These are phyloP conservation scores for Garra rufa DNA, from an alignment of 2,113 vertebrate genomes.

Conservation along the genomic window DNA sequence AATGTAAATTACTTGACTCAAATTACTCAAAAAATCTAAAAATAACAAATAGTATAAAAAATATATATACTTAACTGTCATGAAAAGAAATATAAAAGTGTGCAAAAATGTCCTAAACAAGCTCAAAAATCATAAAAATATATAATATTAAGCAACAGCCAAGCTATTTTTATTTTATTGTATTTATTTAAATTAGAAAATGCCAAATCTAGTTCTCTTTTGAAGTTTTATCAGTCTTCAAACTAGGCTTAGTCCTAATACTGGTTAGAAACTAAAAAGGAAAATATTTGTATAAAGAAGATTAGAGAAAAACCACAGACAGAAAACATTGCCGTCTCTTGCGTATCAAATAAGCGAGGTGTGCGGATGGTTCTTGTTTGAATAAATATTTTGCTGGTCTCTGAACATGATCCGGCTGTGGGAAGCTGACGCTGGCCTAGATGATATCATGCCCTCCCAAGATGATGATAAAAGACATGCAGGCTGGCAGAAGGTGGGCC, in stretches of 20 bases:
- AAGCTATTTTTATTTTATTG: too few species aligned
- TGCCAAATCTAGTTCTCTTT: background rate
- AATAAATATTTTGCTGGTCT: slow-evolving; percentile 13
- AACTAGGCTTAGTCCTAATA: background rate
- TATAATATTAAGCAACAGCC: too few species aligned
- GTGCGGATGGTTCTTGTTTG: background rate
- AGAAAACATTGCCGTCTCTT: background rate
- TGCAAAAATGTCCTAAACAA: too few species aligned
- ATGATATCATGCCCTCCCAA: slow-evolving; percentile 71
- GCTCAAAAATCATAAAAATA: too few species aligned
- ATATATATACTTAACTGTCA: too few species aligned
- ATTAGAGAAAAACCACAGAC: background rate
- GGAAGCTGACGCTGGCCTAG: slow-evolving; percentile 60
- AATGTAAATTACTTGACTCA: too few species aligned
- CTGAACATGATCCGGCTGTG: slow-evolving; percentile 47
- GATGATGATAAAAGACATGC: slow-evolving; percentile 67
- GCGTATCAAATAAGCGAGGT: background rate
- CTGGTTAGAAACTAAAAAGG: background rate
- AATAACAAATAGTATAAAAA: too few species aligned
- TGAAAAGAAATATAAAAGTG: too few species aligned
- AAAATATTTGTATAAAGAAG: background rate
- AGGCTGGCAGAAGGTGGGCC: slow-evolving; percentile 60
- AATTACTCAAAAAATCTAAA: too few species aligned
- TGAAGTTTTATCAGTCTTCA: background rate
- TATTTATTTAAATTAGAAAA: too few species aligned